These are phyloP conservation scores for Anagrus nilaparvatae DNA, from an alignment of 1,140 invertebrate genomes.

Conservation along the genomic window DNA sequence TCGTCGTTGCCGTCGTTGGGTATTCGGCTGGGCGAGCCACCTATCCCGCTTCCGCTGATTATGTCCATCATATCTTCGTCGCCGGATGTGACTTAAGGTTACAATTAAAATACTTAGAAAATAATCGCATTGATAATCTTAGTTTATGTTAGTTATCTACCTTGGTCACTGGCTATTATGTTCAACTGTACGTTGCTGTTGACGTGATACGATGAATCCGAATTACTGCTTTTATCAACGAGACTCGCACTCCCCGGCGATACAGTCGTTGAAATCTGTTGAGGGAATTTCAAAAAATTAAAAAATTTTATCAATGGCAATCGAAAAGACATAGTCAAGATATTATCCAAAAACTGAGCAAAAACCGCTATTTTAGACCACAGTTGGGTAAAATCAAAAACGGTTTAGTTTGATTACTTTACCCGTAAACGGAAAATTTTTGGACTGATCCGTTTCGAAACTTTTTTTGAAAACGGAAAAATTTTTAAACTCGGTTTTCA, in stretches of 20 bases:
- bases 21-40: conserved; percentile 39
- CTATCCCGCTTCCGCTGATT: conserved; percentile 44
- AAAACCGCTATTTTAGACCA: no score
- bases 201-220: conserved; percentile 24
- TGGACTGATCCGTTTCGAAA: no score
- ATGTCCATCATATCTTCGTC: conserved; percentile 53
- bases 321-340: conserved; percentile 5
- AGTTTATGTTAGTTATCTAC: conserved; percentile 17
- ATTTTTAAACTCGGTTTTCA: no score
- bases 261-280: conserved; percentile 24
- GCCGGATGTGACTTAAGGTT: conserved; percentile 30
- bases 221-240: conserved; percentile 27
- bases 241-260: conserved; percentile 26
- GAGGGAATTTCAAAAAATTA: conserved; percentile 14
- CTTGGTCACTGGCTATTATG: conserved; percentile 38
- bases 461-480: no score
- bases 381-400: no score
- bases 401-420: no score
- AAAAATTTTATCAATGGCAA: conserved; percentile 8
- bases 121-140: no score
- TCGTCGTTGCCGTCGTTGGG: conserved; percentile 73
- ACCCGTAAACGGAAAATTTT: no score
- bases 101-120: no score
- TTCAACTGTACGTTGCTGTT: conserved; percentile 35
- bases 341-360: background rate